A percentile compares a stretch with the other conserved stretches of the same genome.
phyloP scores from a whole-genome alignment of 2,888 invertebrate genomes.

The Andricus curvator region DNA sequence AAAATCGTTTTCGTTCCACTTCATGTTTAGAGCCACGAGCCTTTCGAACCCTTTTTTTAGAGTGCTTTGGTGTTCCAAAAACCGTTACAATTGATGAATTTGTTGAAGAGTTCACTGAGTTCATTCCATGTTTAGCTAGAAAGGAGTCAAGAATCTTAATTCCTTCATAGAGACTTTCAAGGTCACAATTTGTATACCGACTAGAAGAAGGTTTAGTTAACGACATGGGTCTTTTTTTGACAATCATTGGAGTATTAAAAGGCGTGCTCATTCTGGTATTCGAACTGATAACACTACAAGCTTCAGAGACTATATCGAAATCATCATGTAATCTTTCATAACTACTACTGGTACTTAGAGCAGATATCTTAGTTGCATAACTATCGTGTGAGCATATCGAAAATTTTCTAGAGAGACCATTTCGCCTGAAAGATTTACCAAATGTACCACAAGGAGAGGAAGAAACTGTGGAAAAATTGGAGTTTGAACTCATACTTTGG shows the following conservation, averaged over 20 bases:
- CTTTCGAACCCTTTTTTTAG: background rate
- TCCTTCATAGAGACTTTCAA: slow-evolving; percentile 68
- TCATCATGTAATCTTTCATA: slow-evolving; percentile 67
- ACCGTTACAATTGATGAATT: slow-evolving; percentile 59
- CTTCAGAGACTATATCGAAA: slow-evolving; percentile 66
- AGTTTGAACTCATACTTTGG: slow-evolving; percentile 49
- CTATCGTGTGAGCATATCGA: slow-evolving; percentile 66
- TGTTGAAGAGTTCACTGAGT: slow-evolving; percentile 40
- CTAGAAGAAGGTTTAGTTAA: background rate
- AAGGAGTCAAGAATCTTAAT: slow-evolving; percentile 69
- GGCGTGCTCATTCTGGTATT: slow-evolving; percentile 41
- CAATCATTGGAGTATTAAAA: slow-evolving; percentile 42
- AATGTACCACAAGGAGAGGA: slow-evolving; percentile 60
- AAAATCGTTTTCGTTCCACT: background rate
- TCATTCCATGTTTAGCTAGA: slow-evolving; percentile 58
- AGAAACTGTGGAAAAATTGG: slow-evolving; percentile 57
- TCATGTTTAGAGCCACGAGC: background rate
- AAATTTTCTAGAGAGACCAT: slow-evolving; percentile 52
- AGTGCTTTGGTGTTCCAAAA: slow-evolving; percentile 63
- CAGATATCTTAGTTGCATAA: slow-evolving; percentile 59
- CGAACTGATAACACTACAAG: slow-evolving; percentile 56
- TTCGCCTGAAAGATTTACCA: slow-evolving; percentile 49
- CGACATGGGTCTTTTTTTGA: background rate
- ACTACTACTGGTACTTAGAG: slow-evolving; percentile 62
- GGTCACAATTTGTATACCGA: slow-evolving; percentile 63